Conservation (phyloP, 2,797 vertebrate species). For the Oreonectes daqikongensis region DNA sequence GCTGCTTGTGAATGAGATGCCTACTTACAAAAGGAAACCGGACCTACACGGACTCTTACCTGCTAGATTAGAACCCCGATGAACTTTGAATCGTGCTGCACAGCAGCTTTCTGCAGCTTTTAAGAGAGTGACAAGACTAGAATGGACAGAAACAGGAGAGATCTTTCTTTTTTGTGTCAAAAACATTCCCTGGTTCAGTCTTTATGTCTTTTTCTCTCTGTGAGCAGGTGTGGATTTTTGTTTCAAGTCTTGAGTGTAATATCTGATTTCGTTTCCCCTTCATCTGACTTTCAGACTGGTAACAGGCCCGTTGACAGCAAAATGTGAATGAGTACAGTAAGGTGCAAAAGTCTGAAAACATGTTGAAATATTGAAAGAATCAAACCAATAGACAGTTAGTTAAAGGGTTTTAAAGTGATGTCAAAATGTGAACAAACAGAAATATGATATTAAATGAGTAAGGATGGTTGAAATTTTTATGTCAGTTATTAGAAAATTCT, state of each 20-base stretch:
- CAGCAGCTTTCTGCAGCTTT: not conserved
- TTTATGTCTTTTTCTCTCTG: slow-evolving; percentile 8
- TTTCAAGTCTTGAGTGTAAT: slow-evolving; percentile 20
- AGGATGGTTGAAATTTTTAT: too few species aligned
- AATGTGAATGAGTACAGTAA: slow-evolving; percentile 12
- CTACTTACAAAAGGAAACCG: slow-evolving; percentile 8
- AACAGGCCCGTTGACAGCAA: slow-evolving; percentile 14
- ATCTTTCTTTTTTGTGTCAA: not conserved
- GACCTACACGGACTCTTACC: slow-evolving; percentile 2
- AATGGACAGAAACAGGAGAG: not conserved
- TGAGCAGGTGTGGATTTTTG: slow-evolving; percentile 3
- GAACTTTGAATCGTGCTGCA: not conserved
- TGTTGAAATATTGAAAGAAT: not conserved
- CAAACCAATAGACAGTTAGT: not conserved
- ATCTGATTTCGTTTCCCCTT: slow-evolving; percentile 12
- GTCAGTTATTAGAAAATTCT: too few species aligned
- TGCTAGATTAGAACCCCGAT: not conserved
- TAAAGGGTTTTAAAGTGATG: not conserved
- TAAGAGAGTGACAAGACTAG: not conserved
- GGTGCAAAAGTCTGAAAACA: not conserved
- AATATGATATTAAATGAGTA: not conserved
- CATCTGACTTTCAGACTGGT: slow-evolving; percentile 11
- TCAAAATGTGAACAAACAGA: not conserved
- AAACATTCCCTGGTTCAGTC: not conserved
- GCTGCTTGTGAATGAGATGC: not conserved